A percentile compares a stretch with the other conserved stretches of the same genome.
These are phyloP conservation scores for Melopsittacus undulatus DNA, from an alignment of 2,797 vertebrate species.

Conservation along the genomic window DNA sequence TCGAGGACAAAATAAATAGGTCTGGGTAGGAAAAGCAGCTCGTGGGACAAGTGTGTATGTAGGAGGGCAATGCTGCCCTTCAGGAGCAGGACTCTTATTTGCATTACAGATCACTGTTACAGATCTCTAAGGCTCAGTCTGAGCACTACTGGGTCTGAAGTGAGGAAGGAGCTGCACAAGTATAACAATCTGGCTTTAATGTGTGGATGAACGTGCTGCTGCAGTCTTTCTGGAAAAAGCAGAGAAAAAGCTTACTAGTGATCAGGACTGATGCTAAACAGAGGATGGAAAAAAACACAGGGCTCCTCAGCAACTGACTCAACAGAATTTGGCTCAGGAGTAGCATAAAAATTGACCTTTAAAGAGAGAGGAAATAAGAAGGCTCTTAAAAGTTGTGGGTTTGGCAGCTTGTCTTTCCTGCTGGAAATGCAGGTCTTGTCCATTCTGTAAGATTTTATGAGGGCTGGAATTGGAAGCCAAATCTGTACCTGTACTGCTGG, in stretches of 20 bases:
- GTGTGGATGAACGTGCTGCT: neutral
- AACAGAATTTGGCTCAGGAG: conserved; percentile 2
- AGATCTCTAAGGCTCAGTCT: neutral
- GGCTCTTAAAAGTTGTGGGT: neutral
- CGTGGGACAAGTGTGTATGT: neutral
- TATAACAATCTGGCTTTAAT: neutral
- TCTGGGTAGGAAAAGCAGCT: neutral
- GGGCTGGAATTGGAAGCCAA: neutral
- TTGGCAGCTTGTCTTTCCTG: conserved; percentile 1
- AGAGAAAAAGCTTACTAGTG: neutral
- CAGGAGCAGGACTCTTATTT: neutral
- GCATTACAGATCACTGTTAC: neutral
- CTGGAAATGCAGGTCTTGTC: neutral
- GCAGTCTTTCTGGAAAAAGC: neutral
- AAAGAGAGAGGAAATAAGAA: conserved; percentile 4
- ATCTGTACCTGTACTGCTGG: neutral
- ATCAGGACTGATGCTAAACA: neutral
- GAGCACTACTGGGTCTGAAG: neutral
- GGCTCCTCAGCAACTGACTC: neutral
- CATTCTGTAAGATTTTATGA: neutral
- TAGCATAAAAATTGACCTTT: conserved; percentile 30
- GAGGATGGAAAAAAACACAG: neutral
- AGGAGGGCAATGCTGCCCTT: neutral
- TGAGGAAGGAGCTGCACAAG: neutral
- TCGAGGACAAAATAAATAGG: neutral